Base-by-base conservation (phyloP, 1,140 invertebrate species). In the Drosophila ananassae region DNA sequence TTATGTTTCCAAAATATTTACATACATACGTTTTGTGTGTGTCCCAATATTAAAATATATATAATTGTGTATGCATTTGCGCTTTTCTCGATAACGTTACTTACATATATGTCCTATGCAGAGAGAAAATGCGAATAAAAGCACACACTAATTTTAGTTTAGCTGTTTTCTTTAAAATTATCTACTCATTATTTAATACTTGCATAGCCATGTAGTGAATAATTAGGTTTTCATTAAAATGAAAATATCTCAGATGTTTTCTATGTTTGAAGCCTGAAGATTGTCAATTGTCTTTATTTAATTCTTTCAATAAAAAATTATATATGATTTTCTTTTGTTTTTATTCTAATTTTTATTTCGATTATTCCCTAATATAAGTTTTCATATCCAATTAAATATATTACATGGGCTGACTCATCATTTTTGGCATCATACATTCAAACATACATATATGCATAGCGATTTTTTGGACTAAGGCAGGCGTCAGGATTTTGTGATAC, bases 401-500 rank as follows among this genome's bases (percentile, higher is more conserved):
- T 22, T 22, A 53, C 17, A 62, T 46, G 63, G 73, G 51, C 61
- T 57, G 67, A 59, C 39, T 12, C 25, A 47, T 37, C 53, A 51
- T 24, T 64, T 80, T 72, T 71, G 75, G 64, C 71, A 79, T 80
- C 55, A 37, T 28, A 69, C 55, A 64, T 10, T 9, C 32, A 37
- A 10, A 37, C 34, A 37, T 10, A n/a, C 10, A 37, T 12, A 37
- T 8, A 37, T 37, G 9, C 2, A 37, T n/a, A 37, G 34, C 34
- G 12, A 22, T 28, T 79, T 57, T 84, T 78, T 81, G 58, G 80
- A 77, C 62, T 73, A 66, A 77, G 67, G 69, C 77, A 73, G 58
- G 77, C 85, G 80, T 89, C 77, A 79, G 75, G 67, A 71, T 85
- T 81, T 89, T 89, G 80, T 80, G 85, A 84, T 84, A 89, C 17